A percentile compares a stretch with the other conserved stretches of the same genome.
Conservation (phyloP, 1,140 invertebrate species). For the Macrostomum lignano region DNA sequence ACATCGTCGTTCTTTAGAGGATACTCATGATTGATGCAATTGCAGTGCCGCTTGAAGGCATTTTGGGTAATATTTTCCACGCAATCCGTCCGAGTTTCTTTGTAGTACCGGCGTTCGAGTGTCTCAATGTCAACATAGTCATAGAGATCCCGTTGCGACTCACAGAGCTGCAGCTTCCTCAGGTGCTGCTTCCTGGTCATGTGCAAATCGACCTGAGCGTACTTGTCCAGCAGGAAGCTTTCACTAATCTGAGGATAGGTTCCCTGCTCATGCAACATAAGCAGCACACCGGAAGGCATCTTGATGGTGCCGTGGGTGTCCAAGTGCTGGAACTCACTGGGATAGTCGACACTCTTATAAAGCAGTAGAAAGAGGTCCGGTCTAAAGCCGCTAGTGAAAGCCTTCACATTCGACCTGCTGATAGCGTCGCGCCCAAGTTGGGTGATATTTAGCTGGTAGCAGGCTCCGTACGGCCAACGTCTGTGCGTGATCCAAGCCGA, state of each 20-base stretch:
- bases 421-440: not conserved
- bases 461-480: constrained; percentile 1
- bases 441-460: not conserved
- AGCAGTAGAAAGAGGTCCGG: not conserved
- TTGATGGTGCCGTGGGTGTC: not conserved
- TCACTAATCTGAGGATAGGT: not conserved
- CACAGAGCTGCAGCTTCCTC: not conserved
- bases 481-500: no score
- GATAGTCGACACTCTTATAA: no score
- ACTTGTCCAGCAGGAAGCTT: not conserved
- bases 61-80: no score
- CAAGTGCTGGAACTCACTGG: no score
- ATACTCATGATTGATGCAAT: no score
- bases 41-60: no score
- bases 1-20: no score
- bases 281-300: not conserved
- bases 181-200: constrained; percentile 1
- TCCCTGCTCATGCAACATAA: not conserved
- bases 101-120: no score
- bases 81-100: no score
- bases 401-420: not conserved
- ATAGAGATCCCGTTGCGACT: not conserved
- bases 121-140: no score
- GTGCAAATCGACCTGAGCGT: not conserved
- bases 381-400: not conserved